Conservation (phyloP, 2,888 invertebrate genomes). For the Drosophila prostipennis region DNA sequence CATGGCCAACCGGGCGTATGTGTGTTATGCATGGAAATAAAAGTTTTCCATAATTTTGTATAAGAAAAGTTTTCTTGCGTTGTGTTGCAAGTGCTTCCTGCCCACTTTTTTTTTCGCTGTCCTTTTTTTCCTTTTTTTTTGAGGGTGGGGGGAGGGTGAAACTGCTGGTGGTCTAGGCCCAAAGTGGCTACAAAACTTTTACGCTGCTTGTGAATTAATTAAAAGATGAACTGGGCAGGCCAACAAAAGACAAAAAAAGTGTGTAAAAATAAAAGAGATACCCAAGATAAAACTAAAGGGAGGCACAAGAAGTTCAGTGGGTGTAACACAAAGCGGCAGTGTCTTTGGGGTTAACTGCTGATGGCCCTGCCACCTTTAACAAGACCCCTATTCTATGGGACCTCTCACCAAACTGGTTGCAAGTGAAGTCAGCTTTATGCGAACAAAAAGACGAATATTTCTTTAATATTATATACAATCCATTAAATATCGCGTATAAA, state of each 20-base stretch:
- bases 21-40: conserved; percentile 76
- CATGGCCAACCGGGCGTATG: conserved; percentile 34
- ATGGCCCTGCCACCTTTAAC: not conserved
- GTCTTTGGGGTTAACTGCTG: conserved; percentile 24
- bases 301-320: conserved; percentile 4
- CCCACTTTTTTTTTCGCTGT: conserved; percentile 41
- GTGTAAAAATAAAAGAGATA: conserved; percentile 2
- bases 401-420: not conserved
- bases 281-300: conserved; percentile 25
- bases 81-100: conserved; percentile 74
- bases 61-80: conserved; percentile 76
- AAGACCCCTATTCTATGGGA: not conserved
- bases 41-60: conserved; percentile 77
- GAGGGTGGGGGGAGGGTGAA: not conserved
- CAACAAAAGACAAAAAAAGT: conserved; percentile 45
- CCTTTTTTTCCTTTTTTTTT: conserved; percentile 3
- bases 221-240: conserved; percentile 73
- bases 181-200: conserved; percentile 73
- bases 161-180: conserved; percentile 57
- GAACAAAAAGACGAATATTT: too few species aligned
- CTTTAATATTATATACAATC: too few species aligned
- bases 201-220: conserved; percentile 74
- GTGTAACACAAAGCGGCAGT: conserved; percentile 15
- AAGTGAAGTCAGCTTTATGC: not conserved
- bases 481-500: too few species aligned